phyloP scores from a whole-genome alignment of 2,113 vertebrate species.

The Brachionichthys hirsutus region DNA sequence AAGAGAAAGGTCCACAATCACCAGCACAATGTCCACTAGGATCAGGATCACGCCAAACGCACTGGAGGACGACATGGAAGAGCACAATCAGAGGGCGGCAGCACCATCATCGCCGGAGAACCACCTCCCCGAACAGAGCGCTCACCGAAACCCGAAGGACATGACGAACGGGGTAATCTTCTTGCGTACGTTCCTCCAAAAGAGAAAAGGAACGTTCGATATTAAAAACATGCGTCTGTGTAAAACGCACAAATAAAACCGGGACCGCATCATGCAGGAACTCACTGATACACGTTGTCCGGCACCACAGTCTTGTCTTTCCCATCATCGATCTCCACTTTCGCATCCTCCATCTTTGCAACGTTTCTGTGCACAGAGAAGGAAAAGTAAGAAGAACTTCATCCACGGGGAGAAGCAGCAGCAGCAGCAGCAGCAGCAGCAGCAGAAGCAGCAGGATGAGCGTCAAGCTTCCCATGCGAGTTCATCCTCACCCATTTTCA shows the following conservation, averaged over 20 bases:
- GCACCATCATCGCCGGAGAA: no score
- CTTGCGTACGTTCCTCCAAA: constrained; percentile 75
- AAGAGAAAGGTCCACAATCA: constrained; percentile 80
- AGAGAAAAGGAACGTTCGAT: not conserved
- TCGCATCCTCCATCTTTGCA: constrained; percentile 76
- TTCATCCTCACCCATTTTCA: constrained; percentile 76
- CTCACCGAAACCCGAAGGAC: constrained; percentile 93
- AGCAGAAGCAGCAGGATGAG: no score
- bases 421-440: no score
- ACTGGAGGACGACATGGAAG: constrained; percentile 66
- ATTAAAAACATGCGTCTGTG: not conserved
- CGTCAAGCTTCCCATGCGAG: constrained; percentile 2
- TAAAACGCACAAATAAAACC: not conserved
- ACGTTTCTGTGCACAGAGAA: constrained; percentile 39
- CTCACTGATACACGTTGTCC: constrained; percentile 81
- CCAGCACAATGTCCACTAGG: constrained; percentile 83
- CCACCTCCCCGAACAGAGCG: not conserved
- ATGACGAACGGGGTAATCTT: constrained; percentile 80
- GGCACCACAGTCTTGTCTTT: constrained; percentile 66
- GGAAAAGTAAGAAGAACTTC: not conserved
- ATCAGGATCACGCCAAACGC: constrained; percentile 88
- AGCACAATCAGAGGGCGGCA: not conserved
- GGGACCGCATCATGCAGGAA: not conserved
- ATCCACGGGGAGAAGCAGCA: not conserved
- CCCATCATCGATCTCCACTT: constrained; percentile 86